Evolutionary conservation across 2,797 vertebrate genomes (phyloP).

Genomic region (Heliangelus exortis): DNA sequence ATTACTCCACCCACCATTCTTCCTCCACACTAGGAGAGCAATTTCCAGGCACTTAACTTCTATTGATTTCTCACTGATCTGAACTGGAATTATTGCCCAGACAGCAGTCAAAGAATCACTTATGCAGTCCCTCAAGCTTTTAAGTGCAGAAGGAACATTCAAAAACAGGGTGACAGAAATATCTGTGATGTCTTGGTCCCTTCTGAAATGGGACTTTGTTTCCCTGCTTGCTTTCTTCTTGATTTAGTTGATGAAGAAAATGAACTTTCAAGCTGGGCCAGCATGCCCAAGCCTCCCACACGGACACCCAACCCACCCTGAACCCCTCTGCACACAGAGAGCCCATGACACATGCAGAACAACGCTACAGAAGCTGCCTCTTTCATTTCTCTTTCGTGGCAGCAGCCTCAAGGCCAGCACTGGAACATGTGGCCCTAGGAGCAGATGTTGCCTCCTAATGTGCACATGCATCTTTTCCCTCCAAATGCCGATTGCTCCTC

Average conservation of each 20-base stretch:
- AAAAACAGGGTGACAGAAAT: not conserved
- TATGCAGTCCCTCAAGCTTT: not conserved
- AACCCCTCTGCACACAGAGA: not conserved
- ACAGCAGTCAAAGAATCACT: not conserved
- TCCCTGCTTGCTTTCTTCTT: not conserved
- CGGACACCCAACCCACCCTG: not conserved
- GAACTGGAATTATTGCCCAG: not conserved
- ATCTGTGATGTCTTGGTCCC: not conserved
- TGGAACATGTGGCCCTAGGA: not conserved
- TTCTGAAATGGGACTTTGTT: not conserved
- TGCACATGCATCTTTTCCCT: not conserved
- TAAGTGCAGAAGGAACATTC: not conserved
- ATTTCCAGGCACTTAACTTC: not conserved
- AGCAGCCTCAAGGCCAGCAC: not conserved
- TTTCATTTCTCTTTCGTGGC: not conserved
- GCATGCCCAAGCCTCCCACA: rapidly evolving
- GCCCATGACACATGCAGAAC: not conserved
- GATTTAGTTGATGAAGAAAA: not conserved
- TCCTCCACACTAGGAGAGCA: not conserved
- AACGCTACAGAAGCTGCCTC: not conserved
- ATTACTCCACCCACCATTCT: not conserved
- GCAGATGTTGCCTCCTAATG: conserved; percentile 12
- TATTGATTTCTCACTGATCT: not conserved
- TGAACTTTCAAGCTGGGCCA: not conserved
- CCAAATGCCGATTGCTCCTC: not conserved